Evolutionary conservation across 2,888 invertebrate genomes (phyloP).

Genomic region (Caenorhabditis afra): DNA sequence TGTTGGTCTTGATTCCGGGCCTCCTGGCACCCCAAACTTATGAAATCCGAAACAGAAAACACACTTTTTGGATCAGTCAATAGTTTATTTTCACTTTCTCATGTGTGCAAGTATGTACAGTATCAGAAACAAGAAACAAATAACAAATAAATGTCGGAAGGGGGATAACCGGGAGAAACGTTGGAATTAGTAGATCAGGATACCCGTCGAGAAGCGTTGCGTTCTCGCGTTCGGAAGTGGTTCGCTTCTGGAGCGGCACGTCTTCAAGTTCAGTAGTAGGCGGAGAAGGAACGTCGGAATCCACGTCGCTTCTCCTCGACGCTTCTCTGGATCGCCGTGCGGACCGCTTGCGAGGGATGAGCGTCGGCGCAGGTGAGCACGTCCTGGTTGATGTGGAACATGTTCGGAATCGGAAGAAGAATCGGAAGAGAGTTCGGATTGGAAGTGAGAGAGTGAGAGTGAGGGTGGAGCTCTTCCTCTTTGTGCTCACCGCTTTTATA

Average conservation of each 20-base stretch:
- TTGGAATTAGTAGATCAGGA: background rate
- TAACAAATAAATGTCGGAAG: background rate
- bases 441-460: background rate
- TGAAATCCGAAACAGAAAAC: too few relatives aligned
- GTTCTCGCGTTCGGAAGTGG: background rate
- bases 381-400: slow-evolving; percentile 59
- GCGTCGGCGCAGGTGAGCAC: slow-evolving; percentile 28
- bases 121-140: background rate
- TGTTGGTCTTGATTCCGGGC: too few relatives aligned
- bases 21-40: too few relatives aligned
- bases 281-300: slow-evolving; percentile 44
- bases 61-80: background rate
- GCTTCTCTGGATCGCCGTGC: slow-evolving; percentile 18
- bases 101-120: background rate
- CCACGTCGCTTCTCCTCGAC: slow-evolving; percentile 50
- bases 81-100: background rate
- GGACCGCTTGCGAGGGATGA: slow-evolving; percentile 31
- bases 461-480: slow-evolving; percentile 4
- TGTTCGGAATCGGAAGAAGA: background rate
- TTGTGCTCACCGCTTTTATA: slow-evolving; percentile 4
- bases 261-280: slow-evolving; percentile 17
- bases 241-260: background rate
- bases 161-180: background rate
- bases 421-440: too few relatives aligned
- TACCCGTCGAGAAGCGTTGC: background rate